phyloP scores from a whole-genome alignment of 2,113 vertebrate species.

The Plestiodon gilberti region DNA sequence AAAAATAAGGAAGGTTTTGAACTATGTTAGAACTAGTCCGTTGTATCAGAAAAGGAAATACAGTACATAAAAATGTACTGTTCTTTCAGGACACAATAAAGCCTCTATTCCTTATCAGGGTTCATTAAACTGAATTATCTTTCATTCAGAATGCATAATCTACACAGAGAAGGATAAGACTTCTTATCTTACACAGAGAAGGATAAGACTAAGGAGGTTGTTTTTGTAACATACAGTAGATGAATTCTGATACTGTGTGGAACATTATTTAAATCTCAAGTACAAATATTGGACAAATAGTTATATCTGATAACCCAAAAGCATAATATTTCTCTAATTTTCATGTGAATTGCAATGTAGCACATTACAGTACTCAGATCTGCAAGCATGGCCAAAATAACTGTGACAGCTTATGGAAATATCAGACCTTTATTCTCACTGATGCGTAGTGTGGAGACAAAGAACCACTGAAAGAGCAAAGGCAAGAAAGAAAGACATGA shows the following conservation, averaged over 20 bases:
- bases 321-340: background rate
- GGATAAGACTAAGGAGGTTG: background rate
- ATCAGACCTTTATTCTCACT: background rate
- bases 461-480: background rate
- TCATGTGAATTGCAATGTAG: background rate
- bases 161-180: background rate
- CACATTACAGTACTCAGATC: background rate
- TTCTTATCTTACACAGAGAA: background rate
- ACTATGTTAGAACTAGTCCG: background rate
- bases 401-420: background rate
- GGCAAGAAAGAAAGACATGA: background rate
- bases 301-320: background rate
- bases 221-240: background rate
- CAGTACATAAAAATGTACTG: background rate
- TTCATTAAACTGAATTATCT: background rate
- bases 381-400: background rate
- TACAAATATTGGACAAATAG: background rate
- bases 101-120: constrained; percentile 10
- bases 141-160: background rate
- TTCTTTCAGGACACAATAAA: background rate
- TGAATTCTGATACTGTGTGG: background rate
- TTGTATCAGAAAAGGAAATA: background rate
- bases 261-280: background rate
- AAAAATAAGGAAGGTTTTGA: background rate
- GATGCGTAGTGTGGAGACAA: background rate